These are phyloP conservation scores for Brachionus sp. DNA, from an alignment of 1,140 invertebrate species.

Conservation along the genomic window DNA sequence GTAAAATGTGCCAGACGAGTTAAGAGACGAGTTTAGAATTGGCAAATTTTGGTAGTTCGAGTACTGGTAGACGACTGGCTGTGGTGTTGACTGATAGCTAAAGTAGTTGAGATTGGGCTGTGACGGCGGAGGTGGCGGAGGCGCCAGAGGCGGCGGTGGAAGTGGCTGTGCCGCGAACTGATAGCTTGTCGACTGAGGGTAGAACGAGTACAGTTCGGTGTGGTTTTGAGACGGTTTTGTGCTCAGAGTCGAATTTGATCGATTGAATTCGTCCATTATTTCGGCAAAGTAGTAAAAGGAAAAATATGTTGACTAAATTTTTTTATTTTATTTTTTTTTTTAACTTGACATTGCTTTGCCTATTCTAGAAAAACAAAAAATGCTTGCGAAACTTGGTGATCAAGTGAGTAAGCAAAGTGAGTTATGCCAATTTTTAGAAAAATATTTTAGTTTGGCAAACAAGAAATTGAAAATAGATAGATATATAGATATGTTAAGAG, in stretches of 20 bases:
- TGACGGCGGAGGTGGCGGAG: not conserved
- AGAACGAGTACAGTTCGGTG: not conserved
- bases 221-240: not conserved
- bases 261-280: conserved; percentile 20
- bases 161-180: not conserved
- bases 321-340: not conserved
- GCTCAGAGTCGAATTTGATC: conserved; percentile 4
- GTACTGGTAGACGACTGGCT: not conserved
- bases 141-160: not conserved
- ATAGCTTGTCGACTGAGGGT: not conserved
- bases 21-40: not conserved
- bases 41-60: not conserved
- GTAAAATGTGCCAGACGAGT: not conserved
- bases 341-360: conserved; percentile 23
- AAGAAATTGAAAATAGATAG: not conserved
- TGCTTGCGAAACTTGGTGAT: not conserved
- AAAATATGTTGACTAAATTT: not conserved
- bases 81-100: not conserved
- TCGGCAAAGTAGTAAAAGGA: not conserved
- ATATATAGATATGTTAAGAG: not conserved
- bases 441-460: not conserved
- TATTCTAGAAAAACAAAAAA: conserved; percentile 34
- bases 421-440: not conserved
- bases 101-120: not conserved
- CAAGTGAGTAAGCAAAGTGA: conserved; percentile 22